Evolutionary conservation across 2,797 vertebrate genomes (phyloP), one percentile per base, ranked within the genome.

Genomic region (Urophycis tenuis): DNA sequence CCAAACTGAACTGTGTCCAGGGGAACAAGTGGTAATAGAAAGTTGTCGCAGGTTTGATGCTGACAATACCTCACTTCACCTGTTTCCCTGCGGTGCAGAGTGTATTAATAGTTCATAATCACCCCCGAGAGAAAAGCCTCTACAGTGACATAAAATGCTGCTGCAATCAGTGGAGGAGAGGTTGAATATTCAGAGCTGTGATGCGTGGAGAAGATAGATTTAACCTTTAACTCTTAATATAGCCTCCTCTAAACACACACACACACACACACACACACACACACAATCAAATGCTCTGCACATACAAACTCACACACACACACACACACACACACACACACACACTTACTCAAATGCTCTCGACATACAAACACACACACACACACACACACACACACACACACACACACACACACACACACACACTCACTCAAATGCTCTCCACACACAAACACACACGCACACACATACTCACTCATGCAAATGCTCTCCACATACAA

Each of bases 21-120:
- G 71, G 36, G 49, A 83, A 82, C 73, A 45, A 10, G 74, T 33
- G 72, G 67, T 75, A 79, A 83, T 77, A 84, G 74, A 80, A 84
- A 39, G 39, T 75, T 82, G 78, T 67, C 81, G 77, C 45, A 73
- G 60, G 80, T 77, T 74, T 71, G 15, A 76, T 34, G 36, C 49
- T 67, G 30, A 77, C 80, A 75, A 34, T 12, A 10, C 11, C 71
- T 72, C 9, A 31, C 31, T 72, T 30, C 36, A 73, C 81, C 64
- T n/a, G 17, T 22, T 19, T 17, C 15, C 45, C 17, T 49, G 17
- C 17, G 17, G 45, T 64, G 15, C 3, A 31, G 64, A 69, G 11
- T 25, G 29, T 31, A 29, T 69, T 12, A 69, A 31, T 69, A 31
- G 64, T 69, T 69, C 25, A 15, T 69, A 69, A 39, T 70, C 71